Evolutionary conservation across 2,797 vertebrate genomes (phyloP).

Genomic region (Anas capensis): DNA sequence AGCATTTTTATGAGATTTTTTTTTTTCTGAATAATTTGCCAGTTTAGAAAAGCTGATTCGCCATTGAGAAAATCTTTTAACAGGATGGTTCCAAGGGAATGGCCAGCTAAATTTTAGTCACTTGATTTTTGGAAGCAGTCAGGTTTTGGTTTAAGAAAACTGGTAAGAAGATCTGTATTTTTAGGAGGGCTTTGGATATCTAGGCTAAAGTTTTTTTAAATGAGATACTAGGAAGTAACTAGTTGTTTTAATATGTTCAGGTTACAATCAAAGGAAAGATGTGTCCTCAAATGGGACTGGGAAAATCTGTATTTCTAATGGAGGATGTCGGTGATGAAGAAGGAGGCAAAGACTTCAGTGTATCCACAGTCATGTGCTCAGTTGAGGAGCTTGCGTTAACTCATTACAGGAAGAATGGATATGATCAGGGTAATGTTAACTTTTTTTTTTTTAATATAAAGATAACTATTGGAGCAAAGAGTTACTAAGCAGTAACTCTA

Average conservation of each 20-base stretch:
- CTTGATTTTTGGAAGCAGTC: not conserved
- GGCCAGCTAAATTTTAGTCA: not conserved
- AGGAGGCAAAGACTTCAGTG: constrained; percentile 11
- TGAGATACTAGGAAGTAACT: not conserved
- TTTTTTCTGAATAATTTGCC: not conserved
- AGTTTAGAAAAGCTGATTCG: not conserved
- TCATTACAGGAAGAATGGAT: constrained; percentile 89
- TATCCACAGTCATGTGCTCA: constrained; percentile 89
- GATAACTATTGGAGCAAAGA: not conserved
- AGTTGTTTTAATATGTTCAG: constrained; percentile 73
- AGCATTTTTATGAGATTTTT: not conserved
- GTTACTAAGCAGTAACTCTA: not conserved
- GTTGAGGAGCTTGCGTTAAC: constrained; percentile 92
- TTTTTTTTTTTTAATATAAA: not conserved
- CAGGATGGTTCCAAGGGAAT: not conserved
- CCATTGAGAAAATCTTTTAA: not conserved
- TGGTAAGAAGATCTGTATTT: not conserved
- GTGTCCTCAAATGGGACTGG: constrained; percentile 90
- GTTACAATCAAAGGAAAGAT: constrained; percentile 93
- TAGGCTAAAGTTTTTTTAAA: not conserved
- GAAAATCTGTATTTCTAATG: constrained; percentile 91
- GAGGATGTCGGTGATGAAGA: constrained; percentile 67
- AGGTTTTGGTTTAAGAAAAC: not conserved
- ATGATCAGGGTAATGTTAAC: constrained; percentile 88
- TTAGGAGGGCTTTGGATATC: not conserved